Base-by-base conservation (phyloP, 1,140 invertebrate species). In the Heliothis subflexa region DNA sequence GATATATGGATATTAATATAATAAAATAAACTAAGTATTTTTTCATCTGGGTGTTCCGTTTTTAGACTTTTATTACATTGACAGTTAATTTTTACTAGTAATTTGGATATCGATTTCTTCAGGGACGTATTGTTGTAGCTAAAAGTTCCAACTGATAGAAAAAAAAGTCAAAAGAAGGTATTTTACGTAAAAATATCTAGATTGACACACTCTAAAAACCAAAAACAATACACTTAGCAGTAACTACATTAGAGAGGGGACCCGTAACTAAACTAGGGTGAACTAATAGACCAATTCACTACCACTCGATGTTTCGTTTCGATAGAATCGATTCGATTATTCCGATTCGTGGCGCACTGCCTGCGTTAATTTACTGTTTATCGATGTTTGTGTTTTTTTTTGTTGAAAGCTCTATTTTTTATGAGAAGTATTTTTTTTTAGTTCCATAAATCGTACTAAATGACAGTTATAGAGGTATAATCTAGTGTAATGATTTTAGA, bases 261-360 rank as follows among this genome's bases (percentile, higher is more conserved):
- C 68, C 66, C 64, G 72, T 71, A 80, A 75, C 72, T 80, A 75
- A 81, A 83, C 82, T 82, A 83, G 85, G 85, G 88, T 85, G 84
- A 75, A 88, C 85, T 85, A 88, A 87, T 89, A 89, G 85, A 87
- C 79, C 81, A 83, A 80, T 84, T 84, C 45, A 81, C 78, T 80
- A 80, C 79, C 81, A 64, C 79, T 81, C 78, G 79, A 80, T 85
- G 81, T 80, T 78, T 79, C 77, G 52, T 55, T 66, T 68, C 73
- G 55, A 62, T 47, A 49, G 57, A 74, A 84, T 88, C 85, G 82
- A 89, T 89, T 85, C 83, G 80, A 84, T 89, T 86, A 86, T 87
- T 85, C 83, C 88, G 84, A 86, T 82, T 88, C 83, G 75, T 66
- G 74, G 83, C 33, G 64, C 71, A 79, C 68, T 57, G 47, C 45